Conservation (phyloP, 2,113 vertebrate species). For the Laterallus jamaicensis region DNA sequence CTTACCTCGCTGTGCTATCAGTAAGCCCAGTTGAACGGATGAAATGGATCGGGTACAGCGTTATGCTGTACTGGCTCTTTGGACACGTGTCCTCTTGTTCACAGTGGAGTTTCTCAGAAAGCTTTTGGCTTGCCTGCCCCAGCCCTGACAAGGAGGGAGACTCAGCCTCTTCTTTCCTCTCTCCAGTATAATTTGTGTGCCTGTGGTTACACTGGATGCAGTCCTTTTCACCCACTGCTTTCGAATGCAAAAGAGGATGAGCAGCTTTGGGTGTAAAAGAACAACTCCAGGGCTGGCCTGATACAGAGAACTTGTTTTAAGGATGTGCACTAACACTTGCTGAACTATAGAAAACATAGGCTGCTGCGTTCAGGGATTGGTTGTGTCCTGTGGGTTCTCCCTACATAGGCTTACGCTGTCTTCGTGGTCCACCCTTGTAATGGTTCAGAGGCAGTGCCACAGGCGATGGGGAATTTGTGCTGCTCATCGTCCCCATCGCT, state of each 20-base stretch:
- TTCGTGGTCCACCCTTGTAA: not conserved
- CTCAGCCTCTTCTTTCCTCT: not conserved
- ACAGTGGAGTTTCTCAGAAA: not conserved
- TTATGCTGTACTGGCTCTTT: rapidly evolving
- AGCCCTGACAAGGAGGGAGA: not conserved
- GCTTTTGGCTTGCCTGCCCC: not conserved
- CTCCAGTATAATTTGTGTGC: too few species aligned
- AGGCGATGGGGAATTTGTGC: not conserved
- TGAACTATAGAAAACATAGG: not conserved
- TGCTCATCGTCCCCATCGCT: not conserved
- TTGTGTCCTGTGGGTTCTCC: not conserved
- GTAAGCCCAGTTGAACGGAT: not conserved
- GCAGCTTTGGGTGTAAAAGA: not conserved
- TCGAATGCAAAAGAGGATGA: not conserved
- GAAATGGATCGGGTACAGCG: not conserved
- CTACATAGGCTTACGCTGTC: rapidly evolving
- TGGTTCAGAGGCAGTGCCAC: not conserved
- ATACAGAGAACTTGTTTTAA: not conserved
- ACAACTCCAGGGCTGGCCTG: not conserved
- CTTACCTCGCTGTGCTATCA: not conserved
- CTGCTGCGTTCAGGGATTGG: not conserved
- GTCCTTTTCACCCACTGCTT: not conserved
- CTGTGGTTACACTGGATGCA: not conserved
- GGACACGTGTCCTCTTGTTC: rapidly evolving
- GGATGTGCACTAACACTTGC: not conserved